Conservation (phyloP, 1,140 invertebrate genomes). For the Heliothis subflexa region DNA sequence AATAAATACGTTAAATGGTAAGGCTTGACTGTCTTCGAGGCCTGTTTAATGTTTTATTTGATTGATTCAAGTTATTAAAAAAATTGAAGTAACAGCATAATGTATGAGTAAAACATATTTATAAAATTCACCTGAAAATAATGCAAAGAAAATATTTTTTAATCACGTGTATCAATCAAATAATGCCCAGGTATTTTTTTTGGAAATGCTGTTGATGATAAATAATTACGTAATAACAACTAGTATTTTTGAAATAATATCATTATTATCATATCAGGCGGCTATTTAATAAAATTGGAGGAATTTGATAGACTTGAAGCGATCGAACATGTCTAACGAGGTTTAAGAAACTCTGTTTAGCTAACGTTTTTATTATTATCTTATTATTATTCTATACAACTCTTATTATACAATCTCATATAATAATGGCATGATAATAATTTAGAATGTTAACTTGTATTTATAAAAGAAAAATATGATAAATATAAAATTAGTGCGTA, state of each 20-base stretch:
- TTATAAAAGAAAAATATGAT: conserved; percentile 39
- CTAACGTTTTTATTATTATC: conserved; percentile 45
- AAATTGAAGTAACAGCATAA: not conserved
- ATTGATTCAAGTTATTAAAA: conserved; percentile 2
- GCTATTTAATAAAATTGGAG: conserved; percentile 28
- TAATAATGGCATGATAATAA: conserved; percentile 31
- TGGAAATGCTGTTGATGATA: conserved; percentile 28
- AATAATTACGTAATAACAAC: conserved; percentile 27
- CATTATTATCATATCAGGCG: conserved; percentile 62
- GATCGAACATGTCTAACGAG: conserved; percentile 26
- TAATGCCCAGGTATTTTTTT: conserved; percentile 33
- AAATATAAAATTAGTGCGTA: conserved; percentile 35
- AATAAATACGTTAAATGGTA: conserved; percentile 57
- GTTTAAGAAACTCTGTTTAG: conserved; percentile 37
- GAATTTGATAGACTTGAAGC: conserved; percentile 32
- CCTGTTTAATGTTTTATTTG: not conserved
- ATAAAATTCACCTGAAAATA: no score
- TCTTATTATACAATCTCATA: conserved; percentile 30
- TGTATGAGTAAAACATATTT: no score
- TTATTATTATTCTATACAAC: conserved; percentile 47
- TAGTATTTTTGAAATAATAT: conserved; percentile 51
- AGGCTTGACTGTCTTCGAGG: conserved; percentile 35
- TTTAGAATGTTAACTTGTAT: conserved; percentile 29
- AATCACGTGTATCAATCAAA: not conserved
- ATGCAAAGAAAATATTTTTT: not conserved